Evolutionary conservation across 2,113 vertebrate genomes (phyloP).

Genomic region (Piprites chloris): DNA sequence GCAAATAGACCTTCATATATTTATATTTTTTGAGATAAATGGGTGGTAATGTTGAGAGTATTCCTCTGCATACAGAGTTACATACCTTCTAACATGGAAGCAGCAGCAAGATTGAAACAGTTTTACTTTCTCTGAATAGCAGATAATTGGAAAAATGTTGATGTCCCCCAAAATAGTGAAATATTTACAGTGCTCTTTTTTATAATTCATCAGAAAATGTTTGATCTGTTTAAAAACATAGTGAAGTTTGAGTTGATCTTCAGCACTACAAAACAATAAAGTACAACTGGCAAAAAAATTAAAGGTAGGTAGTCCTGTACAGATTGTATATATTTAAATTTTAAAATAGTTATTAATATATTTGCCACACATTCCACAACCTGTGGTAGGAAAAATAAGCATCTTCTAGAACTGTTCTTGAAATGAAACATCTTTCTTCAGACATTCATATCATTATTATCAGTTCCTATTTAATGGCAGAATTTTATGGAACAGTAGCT

Average conservation of each 20-base stretch:
- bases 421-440: not conserved
- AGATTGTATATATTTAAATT: not conserved
- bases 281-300: not conserved
- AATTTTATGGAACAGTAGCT: not conserved
- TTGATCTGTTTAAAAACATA: not conserved
- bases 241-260: not conserved
- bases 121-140: not conserved
- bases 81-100: not conserved
- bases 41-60: not conserved
- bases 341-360: not conserved
- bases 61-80: not conserved
- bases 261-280: not conserved
- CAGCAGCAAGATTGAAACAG: not conserved
- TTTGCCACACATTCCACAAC: not conserved
- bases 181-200: not conserved
- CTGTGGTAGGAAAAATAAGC: not conserved
- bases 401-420: not conserved
- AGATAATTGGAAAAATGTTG: not conserved
- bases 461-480: not conserved
- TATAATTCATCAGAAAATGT: not conserved
- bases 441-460: not conserved
- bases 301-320: not conserved
- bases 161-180: not conserved
- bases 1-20: not conserved
- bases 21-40: not conserved